A percentile compares a stretch with the other conserved stretches of the same genome.
These are phyloP conservation scores for Glaucopsyche alexis DNA, from an alignment of 2,888 invertebrate genomes.

Conservation along the genomic window DNA sequence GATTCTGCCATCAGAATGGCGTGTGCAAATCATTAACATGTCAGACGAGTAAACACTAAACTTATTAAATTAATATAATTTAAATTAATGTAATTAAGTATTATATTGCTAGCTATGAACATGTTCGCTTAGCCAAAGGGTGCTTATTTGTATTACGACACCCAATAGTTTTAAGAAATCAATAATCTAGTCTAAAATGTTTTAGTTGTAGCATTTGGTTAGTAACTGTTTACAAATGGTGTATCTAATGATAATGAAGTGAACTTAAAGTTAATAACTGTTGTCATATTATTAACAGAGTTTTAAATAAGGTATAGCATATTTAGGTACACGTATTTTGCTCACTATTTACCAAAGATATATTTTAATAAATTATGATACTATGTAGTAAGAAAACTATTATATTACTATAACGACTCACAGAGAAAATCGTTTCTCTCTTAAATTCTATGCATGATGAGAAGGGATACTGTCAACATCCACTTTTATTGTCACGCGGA, in stretches of 20 bases:
- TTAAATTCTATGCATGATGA: too few relatives aligned
- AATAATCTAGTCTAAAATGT: not conserved
- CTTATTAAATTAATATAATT: too few relatives aligned
- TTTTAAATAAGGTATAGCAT: not conserved
- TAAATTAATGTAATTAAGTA: not conserved
- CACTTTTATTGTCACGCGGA: too few relatives aligned
- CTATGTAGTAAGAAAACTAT: not conserved
- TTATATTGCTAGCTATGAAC: not conserved
- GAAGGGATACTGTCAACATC: too few relatives aligned
- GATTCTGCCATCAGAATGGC: too few relatives aligned
- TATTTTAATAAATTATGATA: constrained; percentile 12
- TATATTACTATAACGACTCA: too few relatives aligned
- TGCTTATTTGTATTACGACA: not conserved
- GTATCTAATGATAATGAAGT: not conserved
- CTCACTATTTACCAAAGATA: constrained; percentile 22
- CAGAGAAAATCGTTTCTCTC: too few relatives aligned
- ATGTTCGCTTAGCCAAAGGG: not conserved
- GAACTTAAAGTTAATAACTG: not conserved
- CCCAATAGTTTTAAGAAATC: not conserved
- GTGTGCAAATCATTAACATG: too few relatives aligned
- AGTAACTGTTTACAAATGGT: not conserved
- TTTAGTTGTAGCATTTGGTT: not conserved
- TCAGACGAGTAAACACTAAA: too few relatives aligned
- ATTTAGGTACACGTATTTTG: not conserved
- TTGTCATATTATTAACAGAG: not conserved